Percentiles rank a stretch among this genome's conserved stretches.
Conservation (phyloP, 2,113 vertebrate genomes). For the Entomyzon cyanotis region DNA sequence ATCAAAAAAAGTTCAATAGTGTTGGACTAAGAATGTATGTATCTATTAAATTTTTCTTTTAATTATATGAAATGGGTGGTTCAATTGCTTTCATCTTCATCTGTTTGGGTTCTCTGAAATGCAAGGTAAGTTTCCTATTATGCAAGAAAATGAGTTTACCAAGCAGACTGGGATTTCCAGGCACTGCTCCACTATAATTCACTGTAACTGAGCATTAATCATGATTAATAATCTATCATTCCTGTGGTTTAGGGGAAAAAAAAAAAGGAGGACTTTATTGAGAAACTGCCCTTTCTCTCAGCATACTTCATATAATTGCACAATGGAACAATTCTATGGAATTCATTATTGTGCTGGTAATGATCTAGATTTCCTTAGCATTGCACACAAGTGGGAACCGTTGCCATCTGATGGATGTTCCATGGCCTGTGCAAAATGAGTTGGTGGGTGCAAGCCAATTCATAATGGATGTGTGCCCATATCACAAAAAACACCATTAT, state of each 20-base stretch:
- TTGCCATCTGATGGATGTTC: constrained; percentile 48
- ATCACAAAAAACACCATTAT: constrained; percentile 40
- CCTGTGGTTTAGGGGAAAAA: not conserved
- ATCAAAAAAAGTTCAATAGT: not conserved
- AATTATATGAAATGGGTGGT: not conserved
- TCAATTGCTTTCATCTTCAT: not conserved
- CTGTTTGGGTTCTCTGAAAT: not conserved
- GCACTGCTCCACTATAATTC: constrained; percentile 2
- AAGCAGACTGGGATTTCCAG: constrained; percentile 15
- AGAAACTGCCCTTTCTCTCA: constrained; percentile 12
- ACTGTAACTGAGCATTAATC: constrained; percentile 24
- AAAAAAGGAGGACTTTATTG: not conserved
- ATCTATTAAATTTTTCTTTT: constrained; percentile 24
- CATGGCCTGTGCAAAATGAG: constrained; percentile 46
- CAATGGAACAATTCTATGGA: constrained; percentile 3
- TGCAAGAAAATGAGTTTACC: constrained; percentile 9
- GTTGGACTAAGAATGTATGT: not conserved
- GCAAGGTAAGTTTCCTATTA: not conserved
- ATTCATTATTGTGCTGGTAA: constrained; percentile 26
- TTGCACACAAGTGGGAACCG: not conserved
- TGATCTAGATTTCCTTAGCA: constrained; percentile 22
- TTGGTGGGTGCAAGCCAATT: constrained; percentile 54
- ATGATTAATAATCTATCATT: constrained; percentile 48
- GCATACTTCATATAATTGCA: not conserved
- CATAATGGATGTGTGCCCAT: constrained; percentile 44